These are phyloP conservation scores for Bruchidius siliquastri DNA, from an alignment of 2,888 invertebrate genomes.

Conservation along the genomic window DNA sequence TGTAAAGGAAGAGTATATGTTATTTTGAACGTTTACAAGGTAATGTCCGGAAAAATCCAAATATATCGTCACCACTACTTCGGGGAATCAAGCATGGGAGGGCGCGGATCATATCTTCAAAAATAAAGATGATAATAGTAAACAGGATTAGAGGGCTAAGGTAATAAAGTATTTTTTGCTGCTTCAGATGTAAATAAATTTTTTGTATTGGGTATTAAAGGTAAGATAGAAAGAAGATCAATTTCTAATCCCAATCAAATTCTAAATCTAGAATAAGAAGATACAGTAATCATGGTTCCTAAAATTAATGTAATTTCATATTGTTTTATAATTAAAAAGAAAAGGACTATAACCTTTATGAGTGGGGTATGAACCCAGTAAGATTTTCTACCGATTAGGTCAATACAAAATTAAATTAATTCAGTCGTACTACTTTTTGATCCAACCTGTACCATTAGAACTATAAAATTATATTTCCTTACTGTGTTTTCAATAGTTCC, in stretches of 20 bases:
- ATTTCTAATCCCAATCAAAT: constrained; percentile 62
- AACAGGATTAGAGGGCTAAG: constrained; percentile 54
- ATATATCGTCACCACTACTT: too few relatives aligned
- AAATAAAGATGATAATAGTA: constrained; percentile 45
- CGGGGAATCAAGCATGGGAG: constrained; percentile 58
- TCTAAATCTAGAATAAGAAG: constrained; percentile 47
- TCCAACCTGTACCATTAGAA: too few relatives aligned
- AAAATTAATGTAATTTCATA: constrained; percentile 50
- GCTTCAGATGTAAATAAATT: constrained; percentile 53
- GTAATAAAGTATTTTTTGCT: constrained; percentile 57
- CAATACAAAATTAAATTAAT: too few relatives aligned
- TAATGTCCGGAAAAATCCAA: too few relatives aligned
- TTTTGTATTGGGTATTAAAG: constrained; percentile 51
- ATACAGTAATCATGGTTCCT: constrained; percentile 51
- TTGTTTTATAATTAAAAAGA: constrained; percentile 54
- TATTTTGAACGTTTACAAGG: too few relatives aligned
- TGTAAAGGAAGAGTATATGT: too few relatives aligned
- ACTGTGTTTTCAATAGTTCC: too few relatives aligned
- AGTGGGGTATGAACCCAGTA: constrained; percentile 49
- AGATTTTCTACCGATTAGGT: too few relatives aligned
- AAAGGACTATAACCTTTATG: constrained; percentile 46
- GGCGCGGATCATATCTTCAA: constrained; percentile 57
- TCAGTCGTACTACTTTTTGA: too few relatives aligned
- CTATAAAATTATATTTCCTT: too few relatives aligned
- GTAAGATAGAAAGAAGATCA: constrained; percentile 59